These are phyloP conservation scores for Hemiscyllium ocellatum DNA, from an alignment of 2,113 vertebrate genomes.

Conservation along the genomic window DNA sequence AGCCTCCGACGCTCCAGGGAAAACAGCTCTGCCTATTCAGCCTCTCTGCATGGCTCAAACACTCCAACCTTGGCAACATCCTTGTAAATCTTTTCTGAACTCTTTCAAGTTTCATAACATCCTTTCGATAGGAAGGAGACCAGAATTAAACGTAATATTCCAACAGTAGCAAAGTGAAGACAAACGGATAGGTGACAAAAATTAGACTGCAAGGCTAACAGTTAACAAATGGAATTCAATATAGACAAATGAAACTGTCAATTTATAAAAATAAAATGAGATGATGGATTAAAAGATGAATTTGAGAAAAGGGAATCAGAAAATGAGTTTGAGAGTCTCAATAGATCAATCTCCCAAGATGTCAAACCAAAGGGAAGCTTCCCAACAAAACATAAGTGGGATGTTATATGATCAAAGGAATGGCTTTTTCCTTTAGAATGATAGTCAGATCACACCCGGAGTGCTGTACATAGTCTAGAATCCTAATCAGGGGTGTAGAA, in stretches of 20 bases:
- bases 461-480: background rate
- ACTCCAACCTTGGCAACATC: too few species aligned
- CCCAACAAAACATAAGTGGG: background rate
- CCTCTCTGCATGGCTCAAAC: too few species aligned
- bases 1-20: too few species aligned
- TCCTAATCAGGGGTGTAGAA: background rate
- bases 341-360: background rate
- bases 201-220: background rate
- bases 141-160: too few species aligned
- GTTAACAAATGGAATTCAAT: background rate
- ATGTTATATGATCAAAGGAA: background rate
- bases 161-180: background rate
- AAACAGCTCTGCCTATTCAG: too few species aligned
- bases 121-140: too few species aligned
- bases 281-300: background rate
- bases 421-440: background rate
- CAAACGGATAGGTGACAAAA: background rate
- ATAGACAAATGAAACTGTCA: background rate
- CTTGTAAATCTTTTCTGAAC: too few species aligned
- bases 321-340: background rate
- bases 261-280: background rate
- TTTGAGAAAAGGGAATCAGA: background rate
- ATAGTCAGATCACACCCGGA: background rate
- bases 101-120: too few species aligned
- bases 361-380: background rate